These are phyloP conservation scores for Listrodromus nycthemerus DNA, from an alignment of 2,888 invertebrate species.

Conservation along the genomic window DNA sequence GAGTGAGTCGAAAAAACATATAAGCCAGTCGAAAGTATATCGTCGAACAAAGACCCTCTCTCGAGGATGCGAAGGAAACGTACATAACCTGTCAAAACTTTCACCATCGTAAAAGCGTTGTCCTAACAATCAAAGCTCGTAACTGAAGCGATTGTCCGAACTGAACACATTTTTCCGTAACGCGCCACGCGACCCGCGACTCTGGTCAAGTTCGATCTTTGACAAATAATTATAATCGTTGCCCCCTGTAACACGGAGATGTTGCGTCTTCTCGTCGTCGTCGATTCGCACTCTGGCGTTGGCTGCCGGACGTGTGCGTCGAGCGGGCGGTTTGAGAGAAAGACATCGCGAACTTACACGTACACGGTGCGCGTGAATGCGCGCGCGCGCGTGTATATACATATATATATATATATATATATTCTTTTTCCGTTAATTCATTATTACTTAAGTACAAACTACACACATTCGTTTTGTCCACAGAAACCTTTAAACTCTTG, in stretches of 20 bases:
- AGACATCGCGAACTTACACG: neutral
- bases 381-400: slow-evolving; percentile 1
- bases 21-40: neutral
- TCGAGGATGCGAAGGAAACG: slow-evolving; percentile 47
- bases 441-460: too few relatives aligned
- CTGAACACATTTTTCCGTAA: slow-evolving; percentile 25
- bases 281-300: neutral
- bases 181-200: neutral
- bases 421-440: too few relatives aligned
- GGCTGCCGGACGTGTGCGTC: neutral
- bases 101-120: slow-evolving; percentile 58
- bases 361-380: slow-evolving; percentile 7
- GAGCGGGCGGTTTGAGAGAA: neutral
- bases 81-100: slow-evolving; percentile 66
- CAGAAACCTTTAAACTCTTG: too few relatives aligned
- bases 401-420: slow-evolving; percentile 13
- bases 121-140: slow-evolving; percentile 54
- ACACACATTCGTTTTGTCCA: too few relatives aligned
- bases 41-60: slow-evolving; percentile 16
- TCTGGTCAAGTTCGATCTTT: neutral
- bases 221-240: neutral
- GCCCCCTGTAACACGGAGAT: neutral
- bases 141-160: slow-evolving; percentile 22
- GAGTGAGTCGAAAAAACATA: neutral
- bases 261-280: slow-evolving; percentile 1